These are phyloP conservation scores for Polymixis lichenea DNA, from an alignment of 2,888 invertebrate genomes.

Conservation along the genomic window DNA sequence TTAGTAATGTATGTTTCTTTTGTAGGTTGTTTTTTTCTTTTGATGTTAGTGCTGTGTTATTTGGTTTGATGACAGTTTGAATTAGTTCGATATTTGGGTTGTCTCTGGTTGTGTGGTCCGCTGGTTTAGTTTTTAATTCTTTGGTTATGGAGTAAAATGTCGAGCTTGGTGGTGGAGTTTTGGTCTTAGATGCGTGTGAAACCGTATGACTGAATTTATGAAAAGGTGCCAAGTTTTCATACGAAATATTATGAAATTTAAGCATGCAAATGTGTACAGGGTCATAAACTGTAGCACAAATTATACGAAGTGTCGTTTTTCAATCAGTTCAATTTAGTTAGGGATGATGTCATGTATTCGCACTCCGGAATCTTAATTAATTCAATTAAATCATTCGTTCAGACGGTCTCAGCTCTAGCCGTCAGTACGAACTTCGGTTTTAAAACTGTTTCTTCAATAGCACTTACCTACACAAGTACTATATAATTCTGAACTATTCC, in stretches of 20 bases:
- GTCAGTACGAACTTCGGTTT: background rate
- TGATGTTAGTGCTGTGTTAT: conserved; percentile 16
- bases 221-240: background rate
- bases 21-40: conserved; percentile 22
- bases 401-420: background rate
- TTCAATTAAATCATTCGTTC: conserved; percentile 27
- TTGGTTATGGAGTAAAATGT: background rate
- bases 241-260: background rate
- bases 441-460: conserved; percentile 5
- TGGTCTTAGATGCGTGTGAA: background rate
- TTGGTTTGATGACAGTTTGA: conserved; percentile 15
- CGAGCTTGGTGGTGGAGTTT: background rate
- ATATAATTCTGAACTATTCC: conserved; percentile 50
- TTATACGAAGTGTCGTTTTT: conserved; percentile 23
- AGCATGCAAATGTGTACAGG: background rate
- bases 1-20: conserved; percentile 42
- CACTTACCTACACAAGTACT: background rate
- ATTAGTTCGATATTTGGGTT: background rate
- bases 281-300: background rate
- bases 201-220: background rate
- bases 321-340: conserved; percentile 40
- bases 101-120: conserved; percentile 35
- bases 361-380: conserved; percentile 31
- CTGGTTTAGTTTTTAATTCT: background rate
- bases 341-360: conserved; percentile 29